A percentile compares a stretch with the other conserved stretches of the same genome.
Evolutionary conservation across 1,140 invertebrate genomes (phyloP).

Genomic region (Teleopsis dalmanni): DNA sequence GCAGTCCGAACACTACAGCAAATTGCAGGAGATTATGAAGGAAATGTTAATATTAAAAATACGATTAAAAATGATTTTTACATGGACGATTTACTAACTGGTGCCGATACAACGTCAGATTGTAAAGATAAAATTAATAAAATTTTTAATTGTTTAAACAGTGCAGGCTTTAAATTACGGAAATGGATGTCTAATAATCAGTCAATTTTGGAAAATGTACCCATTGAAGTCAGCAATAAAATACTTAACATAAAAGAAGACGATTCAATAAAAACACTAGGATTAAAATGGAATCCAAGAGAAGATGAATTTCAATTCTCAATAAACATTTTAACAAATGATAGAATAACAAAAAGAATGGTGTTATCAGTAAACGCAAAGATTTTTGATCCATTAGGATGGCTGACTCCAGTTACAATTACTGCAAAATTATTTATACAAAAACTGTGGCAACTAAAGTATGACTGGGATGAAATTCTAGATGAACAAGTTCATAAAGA

Average conservation of each 20-base stretch:
- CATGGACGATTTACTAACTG: constrained; percentile 28
- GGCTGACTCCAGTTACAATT: constrained; percentile 32
- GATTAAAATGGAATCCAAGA: constrained; percentile 29
- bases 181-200: constrained; percentile 40
- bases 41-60: background rate
- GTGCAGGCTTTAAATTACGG: constrained; percentile 35
- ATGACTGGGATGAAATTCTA: constrained; percentile 37
- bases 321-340: background rate
- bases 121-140: constrained; percentile 6
- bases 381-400: constrained; percentile 45
- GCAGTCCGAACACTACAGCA: constrained; percentile 21
- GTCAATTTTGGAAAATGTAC: background rate
- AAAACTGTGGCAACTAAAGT: constrained; percentile 25
- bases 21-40: background rate
- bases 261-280: constrained; percentile 25
- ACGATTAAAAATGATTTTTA: background rate
- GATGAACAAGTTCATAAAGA: constrained; percentile 15
- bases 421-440: constrained; percentile 43
- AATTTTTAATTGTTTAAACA: constrained; percentile 18
- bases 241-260: constrained; percentile 7
- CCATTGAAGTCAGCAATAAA: no score
- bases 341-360: constrained; percentile 32
- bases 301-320: constrained; percentile 22
- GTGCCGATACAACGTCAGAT: constrained; percentile 20
- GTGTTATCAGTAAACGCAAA: constrained; percentile 32